These are phyloP conservation scores for Pseudochaenichthys georgianus DNA, from an alignment of 2,797 vertebrate genomes.

Conservation along the genomic window DNA sequence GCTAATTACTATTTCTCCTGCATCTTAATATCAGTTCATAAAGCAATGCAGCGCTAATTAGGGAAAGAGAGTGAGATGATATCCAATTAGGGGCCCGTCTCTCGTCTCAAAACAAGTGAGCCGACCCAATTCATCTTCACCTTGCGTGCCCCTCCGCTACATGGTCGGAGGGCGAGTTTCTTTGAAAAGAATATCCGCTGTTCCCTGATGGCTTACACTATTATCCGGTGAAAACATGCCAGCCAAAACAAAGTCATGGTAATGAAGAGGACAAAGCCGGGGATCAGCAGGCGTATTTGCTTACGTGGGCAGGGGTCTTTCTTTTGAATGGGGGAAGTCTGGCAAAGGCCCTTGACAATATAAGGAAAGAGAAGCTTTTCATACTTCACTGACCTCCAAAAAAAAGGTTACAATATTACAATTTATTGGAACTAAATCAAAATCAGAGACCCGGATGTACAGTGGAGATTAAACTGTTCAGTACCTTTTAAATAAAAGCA, in stretches of 20 bases:
- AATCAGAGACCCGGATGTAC: too few relatives aligned
- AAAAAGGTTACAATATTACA: too few relatives aligned
- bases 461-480: too few relatives aligned
- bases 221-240: conserved; percentile 45
- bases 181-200: conserved; percentile 43
- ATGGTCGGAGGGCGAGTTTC: conserved; percentile 43
- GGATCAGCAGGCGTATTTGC: conserved; percentile 2
- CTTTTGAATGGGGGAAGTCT: background rate
- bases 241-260: conserved; percentile 42
- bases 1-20: conserved; percentile 78
- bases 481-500: too few relatives aligned
- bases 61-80: conserved; percentile 74
- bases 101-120: conserved; percentile 69
- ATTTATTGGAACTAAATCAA: too few relatives aligned
- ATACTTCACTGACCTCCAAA: too few relatives aligned
- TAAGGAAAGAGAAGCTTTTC: background rate
- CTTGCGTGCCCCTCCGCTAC: conserved; percentile 60
- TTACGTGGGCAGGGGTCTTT: conserved; percentile 2
- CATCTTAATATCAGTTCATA: conserved; percentile 80
- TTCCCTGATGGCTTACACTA: conserved; percentile 46
- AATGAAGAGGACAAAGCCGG: conserved; percentile 39
- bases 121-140: conserved; percentile 70
- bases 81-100: conserved; percentile 77
- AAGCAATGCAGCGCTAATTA: conserved; percentile 77
- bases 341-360: background rate